Evolutionary conservation across 2,888 invertebrate species (phyloP).

Genomic region (Molorchus minor): DNA sequence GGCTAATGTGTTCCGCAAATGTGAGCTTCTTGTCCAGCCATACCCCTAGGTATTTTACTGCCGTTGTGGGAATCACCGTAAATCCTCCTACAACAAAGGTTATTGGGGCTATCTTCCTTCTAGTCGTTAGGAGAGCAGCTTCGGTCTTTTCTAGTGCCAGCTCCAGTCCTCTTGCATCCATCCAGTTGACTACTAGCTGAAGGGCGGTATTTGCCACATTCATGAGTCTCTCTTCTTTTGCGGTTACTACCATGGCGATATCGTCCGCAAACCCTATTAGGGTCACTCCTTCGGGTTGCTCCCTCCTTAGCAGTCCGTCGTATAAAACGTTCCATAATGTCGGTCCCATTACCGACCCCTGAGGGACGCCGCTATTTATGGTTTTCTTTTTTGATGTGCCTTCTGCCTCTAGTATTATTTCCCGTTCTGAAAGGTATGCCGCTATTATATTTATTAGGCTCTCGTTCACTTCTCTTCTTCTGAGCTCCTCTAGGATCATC

Average conservation of each 20-base stretch:
- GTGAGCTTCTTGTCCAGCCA: conserved; percentile 8
- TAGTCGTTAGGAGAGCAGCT: not conserved
- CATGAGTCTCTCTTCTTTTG: not conserved
- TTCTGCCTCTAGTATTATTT: conserved; percentile 6
- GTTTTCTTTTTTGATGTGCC: not conserved
- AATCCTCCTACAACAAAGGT: not conserved
- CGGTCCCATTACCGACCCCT: not conserved
- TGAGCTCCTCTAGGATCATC: conserved; percentile 16
- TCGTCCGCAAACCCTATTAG: not conserved
- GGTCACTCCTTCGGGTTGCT: not conserved
- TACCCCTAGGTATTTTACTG: conserved; percentile 25
- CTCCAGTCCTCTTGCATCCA: not conserved
- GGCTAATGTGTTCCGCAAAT: conserved; percentile 10
- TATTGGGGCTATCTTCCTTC: conserved; percentile 7
- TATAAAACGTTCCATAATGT: not conserved
- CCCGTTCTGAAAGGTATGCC: conserved; percentile 15
- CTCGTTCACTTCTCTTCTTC: conserved; percentile 17
- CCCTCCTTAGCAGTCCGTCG: not conserved
- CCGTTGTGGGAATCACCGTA: no score
- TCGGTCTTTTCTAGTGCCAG: not conserved
- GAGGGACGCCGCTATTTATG: conserved; percentile 10
- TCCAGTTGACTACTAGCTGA: not conserved
- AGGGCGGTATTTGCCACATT: not conserved
- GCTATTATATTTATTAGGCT: conserved; percentile 22
- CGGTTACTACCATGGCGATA: not conserved